Conservation (phyloP, 2,888 invertebrate species). For the Geophilus truncorum region DNA sequence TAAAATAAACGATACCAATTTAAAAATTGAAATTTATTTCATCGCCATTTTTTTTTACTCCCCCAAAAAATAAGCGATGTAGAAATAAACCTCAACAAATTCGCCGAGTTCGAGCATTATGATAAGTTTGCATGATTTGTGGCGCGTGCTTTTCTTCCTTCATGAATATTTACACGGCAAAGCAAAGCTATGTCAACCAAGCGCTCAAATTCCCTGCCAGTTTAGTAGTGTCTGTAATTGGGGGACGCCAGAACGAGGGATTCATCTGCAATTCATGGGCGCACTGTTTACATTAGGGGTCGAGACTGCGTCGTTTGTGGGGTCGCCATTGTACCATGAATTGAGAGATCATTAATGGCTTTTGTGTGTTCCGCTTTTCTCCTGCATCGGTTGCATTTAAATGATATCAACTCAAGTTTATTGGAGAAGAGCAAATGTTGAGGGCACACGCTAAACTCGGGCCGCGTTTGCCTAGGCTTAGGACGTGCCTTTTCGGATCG, state of each 20-base stretch:
- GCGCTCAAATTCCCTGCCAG: neutral
- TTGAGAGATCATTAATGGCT: neutral
- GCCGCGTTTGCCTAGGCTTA: neutral
- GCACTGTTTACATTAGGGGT: neutral
- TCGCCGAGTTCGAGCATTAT: neutral
- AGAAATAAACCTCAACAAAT: too few relatives aligned
- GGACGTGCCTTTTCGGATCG: neutral
- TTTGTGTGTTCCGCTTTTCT: neutral
- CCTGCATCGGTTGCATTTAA: neutral
- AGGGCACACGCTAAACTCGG: neutral
- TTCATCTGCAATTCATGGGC: neutral
- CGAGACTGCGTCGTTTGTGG: neutral
- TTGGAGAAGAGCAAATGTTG: neutral
- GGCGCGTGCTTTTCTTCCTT: neutral
- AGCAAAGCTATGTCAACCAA: neutral
- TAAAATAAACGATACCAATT: neutral
- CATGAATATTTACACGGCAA: neutral
- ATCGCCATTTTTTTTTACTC: neutral
- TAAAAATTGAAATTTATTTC: neutral
- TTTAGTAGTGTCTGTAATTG: neutral
- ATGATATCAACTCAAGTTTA: neutral
- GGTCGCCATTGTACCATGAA: neutral
- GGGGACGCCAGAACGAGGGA: neutral
- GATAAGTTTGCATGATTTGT: neutral
- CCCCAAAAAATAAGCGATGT: neutral